Evolutionary conservation across 1,140 invertebrate species (phyloP).

Genomic region (Drosophila kikkawai): DNA sequence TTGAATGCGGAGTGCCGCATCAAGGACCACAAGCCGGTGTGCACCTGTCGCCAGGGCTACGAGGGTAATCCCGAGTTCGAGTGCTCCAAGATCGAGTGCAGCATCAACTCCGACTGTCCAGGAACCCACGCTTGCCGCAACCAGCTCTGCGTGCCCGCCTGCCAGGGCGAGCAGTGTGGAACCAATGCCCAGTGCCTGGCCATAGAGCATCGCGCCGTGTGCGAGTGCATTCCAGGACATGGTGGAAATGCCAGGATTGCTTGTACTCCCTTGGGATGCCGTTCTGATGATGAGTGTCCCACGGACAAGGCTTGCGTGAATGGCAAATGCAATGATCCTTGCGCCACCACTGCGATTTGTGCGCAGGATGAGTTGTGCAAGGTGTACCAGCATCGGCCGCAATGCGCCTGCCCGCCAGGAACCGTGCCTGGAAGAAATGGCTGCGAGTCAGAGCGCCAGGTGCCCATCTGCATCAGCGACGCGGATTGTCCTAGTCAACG

Average conservation of each 20-base stretch:
- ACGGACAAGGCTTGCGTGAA: slow-evolving; percentile 92
- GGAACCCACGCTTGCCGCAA: slow-evolving; percentile 92
- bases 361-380: slow-evolving; percentile 90
- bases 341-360: slow-evolving; percentile 88
- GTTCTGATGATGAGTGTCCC: slow-evolving; percentile 91
- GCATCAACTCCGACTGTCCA: slow-evolving; percentile 90
- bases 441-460: slow-evolving; percentile 87
- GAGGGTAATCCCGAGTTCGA: slow-evolving; percentile 92
- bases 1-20: slow-evolving; percentile 92
- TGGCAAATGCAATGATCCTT: slow-evolving; percentile 91
- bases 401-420: slow-evolving; percentile 92
- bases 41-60: slow-evolving; percentile 92
- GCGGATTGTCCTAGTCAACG: slow-evolving; percentile 92
- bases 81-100: slow-evolving; percentile 90
- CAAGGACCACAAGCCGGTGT: slow-evolving; percentile 93
- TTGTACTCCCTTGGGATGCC: slow-evolving; percentile 92
- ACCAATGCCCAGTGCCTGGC: slow-evolving; percentile 90
- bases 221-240: slow-evolving; percentile 92
- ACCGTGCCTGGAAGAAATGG: slow-evolving; percentile 89
- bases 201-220: slow-evolving; percentile 90
- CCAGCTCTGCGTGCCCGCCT: slow-evolving; percentile 91
- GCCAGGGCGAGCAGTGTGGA: slow-evolving; percentile 90
- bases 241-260: slow-evolving; percentile 92
- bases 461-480: slow-evolving; percentile 90
- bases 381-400: slow-evolving; percentile 90